Conservation (phyloP, 2,797 vertebrate species). For the Hypotaenidia okinawae region DNA sequence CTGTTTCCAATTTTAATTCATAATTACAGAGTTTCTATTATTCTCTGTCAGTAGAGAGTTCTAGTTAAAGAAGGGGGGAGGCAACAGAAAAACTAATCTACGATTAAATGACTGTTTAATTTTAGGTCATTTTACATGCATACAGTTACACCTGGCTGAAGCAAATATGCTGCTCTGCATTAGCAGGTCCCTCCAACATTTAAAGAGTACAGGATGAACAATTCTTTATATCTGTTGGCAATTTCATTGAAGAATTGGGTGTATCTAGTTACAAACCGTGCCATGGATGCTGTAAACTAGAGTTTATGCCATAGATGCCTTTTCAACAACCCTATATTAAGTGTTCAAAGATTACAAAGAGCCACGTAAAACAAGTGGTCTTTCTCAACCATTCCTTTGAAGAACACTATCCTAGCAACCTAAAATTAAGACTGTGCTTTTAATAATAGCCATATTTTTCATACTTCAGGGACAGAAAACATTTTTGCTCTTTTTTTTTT, state of each 20-base stretch:
- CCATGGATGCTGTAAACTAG: not conserved
- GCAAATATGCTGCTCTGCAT: not conserved
- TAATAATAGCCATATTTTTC: not conserved
- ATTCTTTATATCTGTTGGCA: not conserved
- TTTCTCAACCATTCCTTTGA: not conserved
- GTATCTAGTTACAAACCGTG: not conserved
- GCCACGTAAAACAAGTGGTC: not conserved
- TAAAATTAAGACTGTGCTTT: constrained; percentile 4
- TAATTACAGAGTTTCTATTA: constrained; percentile 17
- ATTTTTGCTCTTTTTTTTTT: not conserved
- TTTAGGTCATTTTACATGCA: not conserved
- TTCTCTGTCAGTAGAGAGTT: not conserved
- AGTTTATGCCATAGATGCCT: not conserved
- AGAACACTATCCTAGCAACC: not conserved
- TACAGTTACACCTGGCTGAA: not conserved
- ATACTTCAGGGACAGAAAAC: not conserved
- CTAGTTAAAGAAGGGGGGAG: not conserved
- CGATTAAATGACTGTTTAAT: constrained; percentile 9
- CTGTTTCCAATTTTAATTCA: not conserved
- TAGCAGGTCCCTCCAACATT: not conserved
- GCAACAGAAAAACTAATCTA: not conserved
- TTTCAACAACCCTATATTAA: not conserved
- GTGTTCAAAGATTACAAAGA: not conserved
- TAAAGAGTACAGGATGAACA: not conserved
- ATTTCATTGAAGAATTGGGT: not conserved